Percentiles rank a stretch among this genome's conserved stretches.
phyloP scores from a whole-genome alignment of 2,888 invertebrate species.

The Nymphalis polychloros region DNA sequence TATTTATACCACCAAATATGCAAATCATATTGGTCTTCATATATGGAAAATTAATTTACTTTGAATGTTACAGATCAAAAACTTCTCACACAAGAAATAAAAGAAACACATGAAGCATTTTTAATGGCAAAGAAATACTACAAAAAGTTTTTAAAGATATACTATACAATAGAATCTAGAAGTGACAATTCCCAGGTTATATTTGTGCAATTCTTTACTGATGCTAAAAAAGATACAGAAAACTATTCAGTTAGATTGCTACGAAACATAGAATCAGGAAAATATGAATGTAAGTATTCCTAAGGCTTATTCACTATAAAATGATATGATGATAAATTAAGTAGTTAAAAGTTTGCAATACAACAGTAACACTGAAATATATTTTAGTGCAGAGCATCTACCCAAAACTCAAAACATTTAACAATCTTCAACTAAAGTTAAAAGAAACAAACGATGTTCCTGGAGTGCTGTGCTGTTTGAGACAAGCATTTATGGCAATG shows the following conservation, averaged over 20 bases:
- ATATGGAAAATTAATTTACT: not conserved
- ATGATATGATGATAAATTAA: no score
- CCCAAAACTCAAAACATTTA: slow-evolving; percentile 57
- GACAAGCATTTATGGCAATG: slow-evolving; percentile 55
- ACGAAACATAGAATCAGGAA: slow-evolving; percentile 53
- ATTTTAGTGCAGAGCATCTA: slow-evolving; percentile 62
- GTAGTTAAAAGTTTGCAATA: not conserved
- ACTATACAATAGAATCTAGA: slow-evolving; percentile 65
- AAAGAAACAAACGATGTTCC: slow-evolving; percentile 67
- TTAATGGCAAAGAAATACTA: slow-evolving; percentile 74
- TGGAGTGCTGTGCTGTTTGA: slow-evolving; percentile 60
- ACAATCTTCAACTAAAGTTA: slow-evolving; percentile 59
- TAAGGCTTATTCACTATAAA: no score
- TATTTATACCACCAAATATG: no score
- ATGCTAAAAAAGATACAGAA: slow-evolving; percentile 67
- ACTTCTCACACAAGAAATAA: slow-evolving; percentile 67
- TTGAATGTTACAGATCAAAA: slow-evolving; percentile 59
- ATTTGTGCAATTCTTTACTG: slow-evolving; percentile 72
- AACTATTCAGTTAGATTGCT: slow-evolving; percentile 60
- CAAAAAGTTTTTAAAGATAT: slow-evolving; percentile 70
- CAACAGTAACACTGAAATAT: slow-evolving; percentile 3
- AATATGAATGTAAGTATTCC: slow-evolving; percentile 62
- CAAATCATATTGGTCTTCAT: not conserved
- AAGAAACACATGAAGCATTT: slow-evolving; percentile 75
- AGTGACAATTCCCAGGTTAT: slow-evolving; percentile 55